Evolutionary conservation across 2,888 invertebrate genomes (phyloP).

Genomic region (Esperia sulphurella): DNA sequence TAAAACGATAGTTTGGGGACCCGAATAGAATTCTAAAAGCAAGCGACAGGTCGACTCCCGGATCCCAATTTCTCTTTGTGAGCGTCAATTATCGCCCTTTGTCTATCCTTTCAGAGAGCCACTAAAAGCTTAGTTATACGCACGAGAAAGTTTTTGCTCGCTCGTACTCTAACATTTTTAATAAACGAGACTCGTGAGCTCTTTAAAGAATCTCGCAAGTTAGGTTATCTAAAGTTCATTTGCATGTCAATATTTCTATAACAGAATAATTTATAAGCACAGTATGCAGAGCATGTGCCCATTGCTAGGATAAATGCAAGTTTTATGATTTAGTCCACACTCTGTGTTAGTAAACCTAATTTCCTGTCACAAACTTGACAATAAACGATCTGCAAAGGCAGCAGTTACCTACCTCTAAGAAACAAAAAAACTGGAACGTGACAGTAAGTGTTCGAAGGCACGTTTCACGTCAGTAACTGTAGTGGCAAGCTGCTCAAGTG

Average conservation of each 20-base stretch:
- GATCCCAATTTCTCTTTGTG: conserved; percentile 31
- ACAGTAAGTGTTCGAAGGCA: conserved; percentile 8
- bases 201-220: conserved; percentile 19
- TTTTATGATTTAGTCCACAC: too few relatives aligned
- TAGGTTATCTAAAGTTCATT: conserved; percentile 9
- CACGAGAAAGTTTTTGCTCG: conserved; percentile 24
- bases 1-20: neutral
- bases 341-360: too few relatives aligned
- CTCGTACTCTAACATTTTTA: conserved; percentile 29
- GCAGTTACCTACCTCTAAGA: too few relatives aligned
- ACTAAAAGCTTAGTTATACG: conserved; percentile 36
- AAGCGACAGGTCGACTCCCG: conserved; percentile 19
- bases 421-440: conserved; percentile 5
- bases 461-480: conserved; percentile 9
- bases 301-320: too few relatives aligned
- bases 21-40: neutral
- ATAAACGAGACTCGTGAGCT: conserved; percentile 27
- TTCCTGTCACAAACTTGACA: too few relatives aligned
- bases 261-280: too few relatives aligned
- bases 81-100: conserved; percentile 35
- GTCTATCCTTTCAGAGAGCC: conserved; percentile 31
- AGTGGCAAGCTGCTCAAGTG: conserved; percentile 12
- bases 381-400: too few relatives aligned
- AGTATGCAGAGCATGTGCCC: too few relatives aligned
- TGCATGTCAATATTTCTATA: neutral